A percentile compares a stretch with the other conserved stretches of the same genome.
These are phyloP conservation scores for Dryococelus australis DNA, from an alignment of 2,888 invertebrate species.

Conservation along the genomic window DNA sequence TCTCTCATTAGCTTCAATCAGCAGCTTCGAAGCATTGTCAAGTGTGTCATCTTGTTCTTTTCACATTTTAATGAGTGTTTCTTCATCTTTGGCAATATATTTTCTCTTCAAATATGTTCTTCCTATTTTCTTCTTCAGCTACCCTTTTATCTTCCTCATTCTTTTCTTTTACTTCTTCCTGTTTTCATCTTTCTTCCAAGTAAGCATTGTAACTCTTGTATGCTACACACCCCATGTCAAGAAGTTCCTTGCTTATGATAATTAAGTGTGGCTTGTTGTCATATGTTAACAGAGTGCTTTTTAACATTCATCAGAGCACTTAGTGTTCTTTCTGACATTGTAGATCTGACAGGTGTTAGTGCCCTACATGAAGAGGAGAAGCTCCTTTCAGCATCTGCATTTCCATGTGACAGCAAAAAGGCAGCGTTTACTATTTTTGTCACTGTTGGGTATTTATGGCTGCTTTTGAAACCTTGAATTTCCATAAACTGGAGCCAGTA, in stretches of 20 bases:
- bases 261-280: too few species aligned
- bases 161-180: too few species aligned
- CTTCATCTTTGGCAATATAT: neutral
- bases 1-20: neutral
- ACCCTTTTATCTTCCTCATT: too few species aligned
- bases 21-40: neutral
- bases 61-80: too few species aligned
- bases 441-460: neutral
- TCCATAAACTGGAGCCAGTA: slow-evolving; percentile 5
- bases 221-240: too few species aligned
- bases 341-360: neutral
- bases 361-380: too few species aligned
- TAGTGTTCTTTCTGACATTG: neutral
- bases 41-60: neutral
- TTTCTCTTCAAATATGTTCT: neutral
- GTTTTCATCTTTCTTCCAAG: too few species aligned
- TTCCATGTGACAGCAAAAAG: too few species aligned
- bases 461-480: neutral
- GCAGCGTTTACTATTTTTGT: neutral
- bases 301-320: neutral
- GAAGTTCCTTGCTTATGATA: too few species aligned
- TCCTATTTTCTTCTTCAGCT: neutral
- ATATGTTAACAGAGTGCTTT: too few species aligned
- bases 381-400: too few species aligned
- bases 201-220: too few species aligned